phyloP scores from a whole-genome alignment of 2,888 invertebrate species.

The Drosophila seclusa region DNA sequence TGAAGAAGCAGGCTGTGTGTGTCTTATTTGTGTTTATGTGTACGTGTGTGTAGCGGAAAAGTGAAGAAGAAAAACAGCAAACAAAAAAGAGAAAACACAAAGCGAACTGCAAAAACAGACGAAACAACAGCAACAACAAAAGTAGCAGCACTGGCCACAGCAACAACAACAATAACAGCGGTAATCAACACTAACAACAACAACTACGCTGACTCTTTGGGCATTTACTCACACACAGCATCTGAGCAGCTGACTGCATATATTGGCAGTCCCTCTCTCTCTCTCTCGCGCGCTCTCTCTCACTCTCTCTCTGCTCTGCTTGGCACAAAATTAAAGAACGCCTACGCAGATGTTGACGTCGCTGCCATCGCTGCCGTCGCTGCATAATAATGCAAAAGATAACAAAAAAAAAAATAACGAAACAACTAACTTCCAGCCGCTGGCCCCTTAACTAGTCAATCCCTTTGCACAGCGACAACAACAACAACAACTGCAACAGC shows the following conservation, averaged over 20 bases:
- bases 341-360: conserved; percentile 43
- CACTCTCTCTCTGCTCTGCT: conserved; percentile 18
- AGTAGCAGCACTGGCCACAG: conserved; percentile 30
- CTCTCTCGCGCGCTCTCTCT: conserved; percentile 5
- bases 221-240: conserved; percentile 49
- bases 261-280: conserved; percentile 6
- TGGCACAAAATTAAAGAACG: conserved; percentile 45
- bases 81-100: conserved; percentile 39
- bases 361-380: conserved; percentile 27
- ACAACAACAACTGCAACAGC: conserved; percentile 17
- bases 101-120: conserved; percentile 34
- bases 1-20: conserved; percentile 53
- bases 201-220: conserved; percentile 44
- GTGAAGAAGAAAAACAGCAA: conserved; percentile 37
- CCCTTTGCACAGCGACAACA: conserved; percentile 13
- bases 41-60: conserved; percentile 31
- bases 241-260: conserved; percentile 53
- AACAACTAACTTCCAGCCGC: conserved; percentile 61
- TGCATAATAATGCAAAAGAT: conserved; percentile 45
- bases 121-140: conserved; percentile 19
- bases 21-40: conserved; percentile 31
- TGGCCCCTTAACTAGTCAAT: conserved; percentile 68
- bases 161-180: conserved; percentile 30
- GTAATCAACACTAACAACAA: conserved; percentile 38
- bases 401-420: conserved; percentile 10